Conservation (phyloP, 2,113 vertebrate species). For the Seriola rivoliana region DNA sequence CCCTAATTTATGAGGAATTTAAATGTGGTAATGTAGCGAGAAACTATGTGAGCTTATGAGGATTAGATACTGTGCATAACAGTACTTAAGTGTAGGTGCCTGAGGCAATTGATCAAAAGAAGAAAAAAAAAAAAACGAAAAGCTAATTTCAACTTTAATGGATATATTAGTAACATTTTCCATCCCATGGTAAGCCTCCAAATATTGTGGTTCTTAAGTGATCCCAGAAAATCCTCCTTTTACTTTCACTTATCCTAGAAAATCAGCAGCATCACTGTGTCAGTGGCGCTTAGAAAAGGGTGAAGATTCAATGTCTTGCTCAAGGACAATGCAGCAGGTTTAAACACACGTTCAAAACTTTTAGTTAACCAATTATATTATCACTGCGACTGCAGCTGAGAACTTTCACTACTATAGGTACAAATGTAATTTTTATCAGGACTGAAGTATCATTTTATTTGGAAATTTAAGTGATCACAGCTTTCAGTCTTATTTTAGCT, state of each 20-base stretch:
- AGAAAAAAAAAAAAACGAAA: background rate
- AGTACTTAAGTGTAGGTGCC: background rate
- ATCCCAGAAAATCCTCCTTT: background rate
- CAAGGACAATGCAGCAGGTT: background rate
- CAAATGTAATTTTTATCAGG: background rate
- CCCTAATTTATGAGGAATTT: conserved; percentile 11
- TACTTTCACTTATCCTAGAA: background rate
- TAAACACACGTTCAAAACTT: background rate
- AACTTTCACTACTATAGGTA: background rate
- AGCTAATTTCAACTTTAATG: background rate
- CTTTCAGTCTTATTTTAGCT: background rate
- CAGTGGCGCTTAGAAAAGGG: background rate
- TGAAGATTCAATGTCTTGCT: background rate
- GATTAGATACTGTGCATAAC: background rate
- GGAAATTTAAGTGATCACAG: background rate
- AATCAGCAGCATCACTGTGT: background rate
- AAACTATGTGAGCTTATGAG: background rate
- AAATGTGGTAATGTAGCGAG: background rate
- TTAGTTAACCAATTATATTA: background rate
- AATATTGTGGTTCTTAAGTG: background rate
- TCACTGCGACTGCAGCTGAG: background rate
- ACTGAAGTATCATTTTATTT: no score
- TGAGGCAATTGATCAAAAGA: background rate
- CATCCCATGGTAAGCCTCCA: background rate
- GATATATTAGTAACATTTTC: background rate